Base-by-base conservation (phyloP, 1,140 invertebrate species). In the Drosophila subobscura region DNA sequence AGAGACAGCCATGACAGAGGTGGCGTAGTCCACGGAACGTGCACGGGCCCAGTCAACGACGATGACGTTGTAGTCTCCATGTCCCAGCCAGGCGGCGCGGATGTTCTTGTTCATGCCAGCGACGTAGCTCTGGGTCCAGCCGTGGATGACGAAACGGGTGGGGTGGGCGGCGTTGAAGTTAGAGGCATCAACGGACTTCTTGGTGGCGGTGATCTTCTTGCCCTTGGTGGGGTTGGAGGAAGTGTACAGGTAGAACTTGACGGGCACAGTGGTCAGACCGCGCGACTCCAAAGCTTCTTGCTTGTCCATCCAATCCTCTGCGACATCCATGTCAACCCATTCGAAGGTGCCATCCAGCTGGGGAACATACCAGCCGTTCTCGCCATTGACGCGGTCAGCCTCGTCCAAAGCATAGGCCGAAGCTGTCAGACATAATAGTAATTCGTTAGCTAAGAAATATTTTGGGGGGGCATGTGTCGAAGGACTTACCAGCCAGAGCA, bases 11-110 rank as follows among this genome's bases (percentile, higher is more conserved):
- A 72, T 25, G 1, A 79, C 75, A 0, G 94, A 93, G 25, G 92
- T 91, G 7, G 92, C 73, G 22, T 93, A 93, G 44, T 93, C 93
- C 4, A 92, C 81, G 40, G 92, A 92, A 10, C 80, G 72, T 41
- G 88, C 90, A 4, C 91, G 79, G 6, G 91, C 93, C 95, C 95
- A 96, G 67, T 96, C 94, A 0, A 96, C 92, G 22, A 93, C 90
- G 61, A 96, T 93, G 20, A 93, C 93, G 53, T 91, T 91, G 55
- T 60, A 89, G 64, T 95, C 92, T 2, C 90, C 92, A 4, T 76
- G 75, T 23, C 80, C 68, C 5, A 95, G 81, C 88, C 94, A 95
- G 46, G 93, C 94, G 41, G 64, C 64, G 29, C 78, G 64, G 37
- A 91, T 84, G 16, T 72, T 40, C 61, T 63, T 67, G 66, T 81